A percentile compares a stretch with the other conserved stretches of the same genome.
These are phyloP conservation scores for Microctenopoma stevenorrisi DNA, from an alignment of 2,797 vertebrate species.

Conservation along the genomic window DNA sequence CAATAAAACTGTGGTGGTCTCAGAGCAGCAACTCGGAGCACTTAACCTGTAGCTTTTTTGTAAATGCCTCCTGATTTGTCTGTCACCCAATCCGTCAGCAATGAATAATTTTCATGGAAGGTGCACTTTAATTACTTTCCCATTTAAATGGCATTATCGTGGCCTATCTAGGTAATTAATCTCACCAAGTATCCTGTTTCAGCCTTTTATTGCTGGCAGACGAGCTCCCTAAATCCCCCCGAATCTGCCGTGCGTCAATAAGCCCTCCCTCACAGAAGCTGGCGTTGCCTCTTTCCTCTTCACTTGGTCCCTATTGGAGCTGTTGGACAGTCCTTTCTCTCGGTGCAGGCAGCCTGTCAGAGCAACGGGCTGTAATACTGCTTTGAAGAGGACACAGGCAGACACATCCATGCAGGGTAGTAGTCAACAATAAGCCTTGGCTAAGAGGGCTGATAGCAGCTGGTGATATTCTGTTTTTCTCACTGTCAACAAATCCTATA, in stretches of 20 bases:
- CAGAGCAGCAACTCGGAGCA: constrained; percentile 83
- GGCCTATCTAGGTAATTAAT: constrained; percentile 99
- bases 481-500: constrained; percentile 10
- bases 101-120: constrained; percentile 99
- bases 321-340: constrained; percentile 67
- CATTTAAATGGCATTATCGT: constrained; percentile 99
- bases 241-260: constrained; percentile 92
- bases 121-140: constrained; percentile 99
- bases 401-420: constrained; percentile 35
- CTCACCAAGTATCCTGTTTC: constrained; percentile 98
- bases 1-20: constrained; percentile 82
- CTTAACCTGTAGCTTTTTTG: constrained; percentile 96
- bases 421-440: constrained; percentile 23
- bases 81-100: constrained; percentile 98
- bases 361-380: constrained; percentile 51
- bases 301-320: constrained; percentile 57
- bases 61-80: constrained; percentile 95
- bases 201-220: constrained; percentile 94
- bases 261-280: constrained; percentile 86
- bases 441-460: constrained; percentile 9
- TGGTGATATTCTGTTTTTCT: constrained; percentile 23
- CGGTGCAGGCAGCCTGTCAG: constrained; percentile 64
- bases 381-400: constrained; percentile 52
- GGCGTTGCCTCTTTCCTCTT: constrained; percentile 67
- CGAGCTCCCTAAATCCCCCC: constrained; percentile 91